Base-by-base conservation (phyloP, 2,797 vertebrate species). In the Microhierax caerulescens region DNA sequence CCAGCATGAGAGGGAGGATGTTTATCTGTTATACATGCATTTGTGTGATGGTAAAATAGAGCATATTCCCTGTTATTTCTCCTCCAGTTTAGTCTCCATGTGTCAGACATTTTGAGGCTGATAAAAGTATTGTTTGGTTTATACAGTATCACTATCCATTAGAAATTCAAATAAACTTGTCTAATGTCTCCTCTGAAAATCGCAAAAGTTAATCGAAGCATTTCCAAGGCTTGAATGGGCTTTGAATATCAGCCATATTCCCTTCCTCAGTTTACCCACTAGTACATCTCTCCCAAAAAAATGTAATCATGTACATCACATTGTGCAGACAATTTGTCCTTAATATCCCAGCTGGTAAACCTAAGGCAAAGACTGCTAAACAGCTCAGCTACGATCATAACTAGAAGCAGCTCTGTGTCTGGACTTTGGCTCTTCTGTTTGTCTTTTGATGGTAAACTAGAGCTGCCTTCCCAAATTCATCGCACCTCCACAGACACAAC, bases 1-100 rank as follows among this genome's bases (percentile, higher is more conserved):
- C 74, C 92, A 97, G 74, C 18, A 28, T 86, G 85, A 95, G 95
- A 82, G 22, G 77, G 80, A 95, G 54, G 36, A 93, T 97, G 95
- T 96, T 96, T 97, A 96, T 96, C 91, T 96, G 93, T 96, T 97
- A 92, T 88, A 94, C 94, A 84, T 88, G 69, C 80, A 91, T 77
- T 78, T 61, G 30, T 79, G 77, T 87, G 91, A 91, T 70, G 80
- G 81, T 76, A 95, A 93, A 96, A 75, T 37, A 61, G 77, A 95
- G 54, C 77, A 20, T 41, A 59, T 41, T 85, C 78, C 64, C 54
- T 95, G 47, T 57, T 90, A 39, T 95, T 95, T 97, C 83, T 96
- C 89, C 88, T 95, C 74, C 28, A 11, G 56, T 95, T 97, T 95
- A 92, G 61, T 63, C 74, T 88, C 53, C 34, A 22, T 60, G 36